phyloP scores from a whole-genome alignment of 2,113 vertebrate species.

The Elanoides forficatus region DNA sequence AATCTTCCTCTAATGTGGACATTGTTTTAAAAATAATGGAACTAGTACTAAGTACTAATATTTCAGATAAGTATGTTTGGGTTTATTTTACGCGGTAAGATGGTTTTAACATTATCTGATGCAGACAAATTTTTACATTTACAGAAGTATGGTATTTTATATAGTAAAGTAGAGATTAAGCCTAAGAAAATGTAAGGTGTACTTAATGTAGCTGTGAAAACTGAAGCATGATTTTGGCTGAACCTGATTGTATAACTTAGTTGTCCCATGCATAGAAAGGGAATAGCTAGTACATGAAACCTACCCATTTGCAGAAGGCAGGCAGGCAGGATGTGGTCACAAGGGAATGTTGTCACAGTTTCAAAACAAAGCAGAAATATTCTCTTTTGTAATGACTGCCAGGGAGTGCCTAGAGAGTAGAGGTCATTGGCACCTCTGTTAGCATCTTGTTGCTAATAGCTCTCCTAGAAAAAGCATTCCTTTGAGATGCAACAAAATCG shows the following conservation, averaged over 20 bases:
- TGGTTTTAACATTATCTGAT: neutral
- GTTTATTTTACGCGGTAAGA: neutral
- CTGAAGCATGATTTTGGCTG: neutral
- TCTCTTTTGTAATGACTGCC: neutral
- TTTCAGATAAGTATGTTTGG: neutral
- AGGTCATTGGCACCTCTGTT: neutral
- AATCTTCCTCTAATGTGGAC: neutral
- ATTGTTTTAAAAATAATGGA: neutral
- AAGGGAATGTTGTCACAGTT: neutral
- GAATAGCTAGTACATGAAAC: neutral
- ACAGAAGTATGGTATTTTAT: neutral
- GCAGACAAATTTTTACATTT: neutral
- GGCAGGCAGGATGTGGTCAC: neutral
- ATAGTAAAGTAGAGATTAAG: neutral
- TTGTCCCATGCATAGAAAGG: neutral
- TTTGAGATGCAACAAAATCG: neutral
- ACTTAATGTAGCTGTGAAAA: neutral
- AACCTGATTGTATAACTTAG: neutral
- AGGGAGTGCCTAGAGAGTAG: neutral
- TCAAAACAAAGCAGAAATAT: neutral
- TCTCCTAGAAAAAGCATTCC: neutral
- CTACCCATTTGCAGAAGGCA: neutral
- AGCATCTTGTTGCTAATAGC: neutral
- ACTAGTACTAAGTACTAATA: neutral
- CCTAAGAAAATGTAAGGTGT: neutral